Conservation (phyloP, 2,888 invertebrate genomes). For the Phasia obesa region DNA sequence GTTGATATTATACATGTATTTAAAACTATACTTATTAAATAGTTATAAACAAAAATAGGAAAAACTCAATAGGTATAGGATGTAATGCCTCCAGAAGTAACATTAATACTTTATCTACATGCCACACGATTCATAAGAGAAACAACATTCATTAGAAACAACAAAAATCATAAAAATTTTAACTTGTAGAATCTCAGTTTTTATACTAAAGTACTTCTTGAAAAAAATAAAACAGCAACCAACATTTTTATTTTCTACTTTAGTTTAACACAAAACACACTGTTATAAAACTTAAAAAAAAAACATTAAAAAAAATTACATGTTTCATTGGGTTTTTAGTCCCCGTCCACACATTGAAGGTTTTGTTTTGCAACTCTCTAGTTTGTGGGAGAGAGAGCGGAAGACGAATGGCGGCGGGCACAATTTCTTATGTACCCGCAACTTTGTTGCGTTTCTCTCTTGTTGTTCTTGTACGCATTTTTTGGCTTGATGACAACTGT, state of each 20-base stretch:
- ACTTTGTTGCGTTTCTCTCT: no score
- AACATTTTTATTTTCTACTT: not conserved
- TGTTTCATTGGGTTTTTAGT: no score
- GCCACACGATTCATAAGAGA: constrained; percentile 12
- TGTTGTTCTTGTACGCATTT: no score
- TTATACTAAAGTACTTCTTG: constrained; percentile 35
- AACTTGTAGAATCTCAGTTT: constrained; percentile 43
- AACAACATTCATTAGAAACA: not conserved
- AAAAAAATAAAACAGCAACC: not conserved
- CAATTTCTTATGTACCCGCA: no score
- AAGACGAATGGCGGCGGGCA: no score
- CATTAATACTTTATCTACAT: constrained; percentile 67
- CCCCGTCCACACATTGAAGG: no score
- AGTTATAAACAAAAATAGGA: constrained; percentile 12
- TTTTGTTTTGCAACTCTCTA: no score
- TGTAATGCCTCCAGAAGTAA: constrained; percentile 52
- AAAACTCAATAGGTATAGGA: constrained; percentile 39
- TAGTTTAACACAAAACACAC: not conserved
- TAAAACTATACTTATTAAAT: constrained; percentile 20
- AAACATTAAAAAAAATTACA: no score
- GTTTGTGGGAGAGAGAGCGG: no score
- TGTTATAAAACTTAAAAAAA: not conserved
- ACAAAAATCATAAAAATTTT: constrained; percentile 4
- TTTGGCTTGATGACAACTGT: no score
- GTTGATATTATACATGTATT: constrained; percentile 65